Evolutionary conservation across 2,113 vertebrate species (phyloP), one percentile per base, ranked within the genome.

Genomic region (Cinclus mexicanus): DNA sequence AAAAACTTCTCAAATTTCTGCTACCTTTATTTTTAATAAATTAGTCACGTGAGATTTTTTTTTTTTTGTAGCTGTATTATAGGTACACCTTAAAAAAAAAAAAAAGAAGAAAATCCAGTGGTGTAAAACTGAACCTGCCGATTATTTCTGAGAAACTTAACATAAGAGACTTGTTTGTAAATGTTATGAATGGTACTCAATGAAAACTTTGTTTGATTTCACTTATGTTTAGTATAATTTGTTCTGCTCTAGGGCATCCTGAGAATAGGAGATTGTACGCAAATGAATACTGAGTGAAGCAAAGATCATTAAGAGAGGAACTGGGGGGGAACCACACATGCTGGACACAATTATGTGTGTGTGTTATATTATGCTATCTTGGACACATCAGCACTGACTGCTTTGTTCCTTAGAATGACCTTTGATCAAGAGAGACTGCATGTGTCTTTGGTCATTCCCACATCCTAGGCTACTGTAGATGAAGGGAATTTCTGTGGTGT

Each of bases 381-480:
- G 97, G 95, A 96, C 95, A 95, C 97, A 96, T 97, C 96, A 87
- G 96, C 93, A 70, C 95, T 96, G 96, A 95, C 94, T 93, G 95
- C 95, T 97, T 97, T 97, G 97, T 97, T 97, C 96, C 92, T 93
- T 74, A 87, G 92, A 96, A 91, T 97, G 97, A 97, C 97, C 97
- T 97, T 97, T 97, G 94, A 96, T 97, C 95, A 95, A 97, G 94
- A 95, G 96, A 97, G 96, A 93, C 97, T 96, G 97, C 97, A 71
- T 97, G 97, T 96, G 96, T 97, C 97, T 97, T 96, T 97, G 96
- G 96, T 96, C 97, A 97, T 97, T 97, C 97, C 96, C 96, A 97
- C 97, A 97, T 97, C 96, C 97, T 97, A 97, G 96, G 96, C 97
- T 97, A 97, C 97, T 97, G 96, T 98, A 97, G 95, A 96, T 95